Evolutionary conservation across 2,888 invertebrate genomes (phyloP).

Genomic region (Drosophila silvestris): DNA sequence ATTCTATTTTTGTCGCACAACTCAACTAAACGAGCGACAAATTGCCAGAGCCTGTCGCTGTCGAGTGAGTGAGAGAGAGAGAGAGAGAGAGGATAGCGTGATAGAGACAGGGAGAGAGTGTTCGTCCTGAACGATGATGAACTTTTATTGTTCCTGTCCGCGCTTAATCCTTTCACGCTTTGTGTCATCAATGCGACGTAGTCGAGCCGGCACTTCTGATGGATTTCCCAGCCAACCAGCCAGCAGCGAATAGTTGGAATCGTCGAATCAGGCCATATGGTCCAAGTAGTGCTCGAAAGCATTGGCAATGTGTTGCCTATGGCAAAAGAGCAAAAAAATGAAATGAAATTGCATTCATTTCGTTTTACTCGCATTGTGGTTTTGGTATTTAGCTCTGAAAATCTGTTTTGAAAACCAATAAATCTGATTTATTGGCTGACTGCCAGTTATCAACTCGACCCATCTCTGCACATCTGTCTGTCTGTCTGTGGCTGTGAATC

Average conservation of each 20-base stretch:
- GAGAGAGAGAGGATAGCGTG: background rate
- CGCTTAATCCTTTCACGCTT: conserved; percentile 78
- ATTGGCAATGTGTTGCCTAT: conserved; percentile 52
- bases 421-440: conserved; percentile 79
- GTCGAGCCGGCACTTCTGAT: conserved; percentile 61
- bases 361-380: conserved; percentile 69
- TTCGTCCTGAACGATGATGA: conserved; percentile 58
- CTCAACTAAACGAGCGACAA: conserved; percentile 82
- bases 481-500: conserved; percentile 1
- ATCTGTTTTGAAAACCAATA: conserved; percentile 82
- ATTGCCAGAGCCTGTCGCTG: conserved; percentile 63
- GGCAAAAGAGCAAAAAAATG: conserved; percentile 11
- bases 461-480: conserved; percentile 7
- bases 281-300: conserved; percentile 41
- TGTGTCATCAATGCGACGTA: conserved; percentile 67
- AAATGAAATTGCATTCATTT: conserved; percentile 45
- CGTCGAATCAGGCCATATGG: conserved; percentile 69
- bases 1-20: conserved; percentile 80
- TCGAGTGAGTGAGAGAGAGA: conserved; percentile 2
- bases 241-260: conserved; percentile 48
- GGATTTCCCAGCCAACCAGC: conserved; percentile 61
- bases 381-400: conserved; percentile 55
- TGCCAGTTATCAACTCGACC: conserved; percentile 37
- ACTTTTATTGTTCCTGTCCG: conserved; percentile 74
- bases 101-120: background rate